Percentiles rank a stretch among this genome's conserved stretches.
phyloP scores from a whole-genome alignment of 2,113 vertebrate species.

The Anthoscopus minutus region DNA sequence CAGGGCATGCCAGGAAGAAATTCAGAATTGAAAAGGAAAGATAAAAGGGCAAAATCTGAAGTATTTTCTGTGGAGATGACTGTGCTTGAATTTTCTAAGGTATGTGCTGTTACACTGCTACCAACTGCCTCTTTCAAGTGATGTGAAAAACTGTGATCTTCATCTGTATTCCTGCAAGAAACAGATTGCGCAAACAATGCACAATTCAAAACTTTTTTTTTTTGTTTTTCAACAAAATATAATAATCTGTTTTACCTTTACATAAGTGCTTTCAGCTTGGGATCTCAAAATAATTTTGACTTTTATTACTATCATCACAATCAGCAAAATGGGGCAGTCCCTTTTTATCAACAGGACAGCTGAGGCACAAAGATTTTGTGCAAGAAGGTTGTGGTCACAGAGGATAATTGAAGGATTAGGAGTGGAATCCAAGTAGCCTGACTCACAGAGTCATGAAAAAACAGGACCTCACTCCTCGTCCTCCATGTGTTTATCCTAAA shows the following conservation, averaged over 20 bases:
- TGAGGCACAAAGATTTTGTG: neutral
- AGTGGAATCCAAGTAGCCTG: neutral
- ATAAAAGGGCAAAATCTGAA: neutral
- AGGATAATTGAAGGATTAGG: neutral
- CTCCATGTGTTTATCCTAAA: neutral
- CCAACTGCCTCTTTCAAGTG: neutral
- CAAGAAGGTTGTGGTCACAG: neutral
- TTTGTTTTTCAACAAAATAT: neutral
- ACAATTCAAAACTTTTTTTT: neutral
- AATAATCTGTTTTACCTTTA: neutral
- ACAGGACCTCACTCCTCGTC: fast-evolving
- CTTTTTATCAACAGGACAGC: neutral
- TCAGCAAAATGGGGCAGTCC: neutral
- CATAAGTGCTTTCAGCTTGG: neutral
- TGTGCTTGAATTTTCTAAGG: neutral
- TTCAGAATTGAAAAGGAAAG: neutral
- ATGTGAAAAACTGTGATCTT: constrained; percentile 19
- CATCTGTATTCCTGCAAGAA: neutral
- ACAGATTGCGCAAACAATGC: neutral
- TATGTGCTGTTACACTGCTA: neutral
- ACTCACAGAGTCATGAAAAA: neutral
- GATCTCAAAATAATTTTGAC: neutral
- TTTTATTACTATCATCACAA: neutral
- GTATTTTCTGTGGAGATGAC: neutral
- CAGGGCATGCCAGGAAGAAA: neutral